A percentile compares a stretch with the other conserved stretches of the same genome.
Evolutionary conservation across 2,797 vertebrate genomes (phyloP).

Genomic region (Heterohyrax brucei): DNA sequence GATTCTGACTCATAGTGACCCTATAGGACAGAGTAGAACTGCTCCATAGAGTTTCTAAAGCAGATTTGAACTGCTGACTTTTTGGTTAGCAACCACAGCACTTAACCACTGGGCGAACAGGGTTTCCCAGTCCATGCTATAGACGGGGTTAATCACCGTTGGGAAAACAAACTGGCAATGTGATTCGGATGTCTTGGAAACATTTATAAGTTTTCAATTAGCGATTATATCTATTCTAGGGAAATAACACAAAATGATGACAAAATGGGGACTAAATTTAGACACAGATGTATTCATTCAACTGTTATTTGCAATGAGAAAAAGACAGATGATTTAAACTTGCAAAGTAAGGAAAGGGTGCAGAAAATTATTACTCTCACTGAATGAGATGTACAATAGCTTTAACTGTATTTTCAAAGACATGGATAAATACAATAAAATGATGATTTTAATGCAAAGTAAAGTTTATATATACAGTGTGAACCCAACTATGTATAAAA

Average conservation of each 20-base stretch:
- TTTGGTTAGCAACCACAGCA: too few relatives aligned
- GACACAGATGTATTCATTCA: background rate
- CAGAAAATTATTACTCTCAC: background rate
- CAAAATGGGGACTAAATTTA: background rate
- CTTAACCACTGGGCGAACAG: too few relatives aligned
- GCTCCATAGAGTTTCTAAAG: too few relatives aligned
- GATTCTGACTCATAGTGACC: too few relatives aligned
- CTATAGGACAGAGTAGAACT: too few relatives aligned
- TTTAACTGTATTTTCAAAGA: constrained; percentile 23
- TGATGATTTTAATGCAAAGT: background rate
- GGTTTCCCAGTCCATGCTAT: background rate
- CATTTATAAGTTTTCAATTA: background rate
- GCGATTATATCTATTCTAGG: background rate
- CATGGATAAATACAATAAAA: background rate
- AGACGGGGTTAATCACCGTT: fast-evolving
- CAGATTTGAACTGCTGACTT: too few relatives aligned
- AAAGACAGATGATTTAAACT: background rate
- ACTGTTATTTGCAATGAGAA: background rate
- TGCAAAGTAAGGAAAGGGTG: background rate
- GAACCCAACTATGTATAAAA: background rate
- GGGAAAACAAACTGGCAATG: background rate
- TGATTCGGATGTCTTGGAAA: fast-evolving
- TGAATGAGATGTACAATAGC: background rate
- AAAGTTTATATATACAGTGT: background rate
- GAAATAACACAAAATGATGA: background rate